Evolutionary conservation across 1,140 invertebrate genomes (phyloP).

Genomic region (Diachasmimorpha longicaudata): DNA sequence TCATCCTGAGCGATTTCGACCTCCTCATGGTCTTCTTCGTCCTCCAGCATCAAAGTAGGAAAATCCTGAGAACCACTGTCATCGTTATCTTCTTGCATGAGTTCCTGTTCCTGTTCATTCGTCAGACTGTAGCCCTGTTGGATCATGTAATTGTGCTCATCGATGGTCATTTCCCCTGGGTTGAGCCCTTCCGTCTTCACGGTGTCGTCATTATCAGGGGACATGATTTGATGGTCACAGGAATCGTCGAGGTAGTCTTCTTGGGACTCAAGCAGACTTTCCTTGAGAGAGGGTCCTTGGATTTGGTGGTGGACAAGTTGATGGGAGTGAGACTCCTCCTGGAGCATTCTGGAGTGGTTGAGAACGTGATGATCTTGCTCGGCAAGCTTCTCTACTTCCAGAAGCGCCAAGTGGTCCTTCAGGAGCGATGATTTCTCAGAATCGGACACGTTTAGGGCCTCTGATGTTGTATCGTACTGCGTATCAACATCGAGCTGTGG

Average conservation of each 20-base stretch:
- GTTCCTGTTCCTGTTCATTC: constrained; percentile 19
- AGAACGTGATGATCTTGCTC: not conserved
- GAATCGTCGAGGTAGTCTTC: constrained; percentile 15
- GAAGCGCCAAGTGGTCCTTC: constrained; percentile 52
- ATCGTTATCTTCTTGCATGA: constrained; percentile 15
- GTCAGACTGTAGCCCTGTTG: constrained; percentile 39
- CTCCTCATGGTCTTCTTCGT: constrained; percentile 1
- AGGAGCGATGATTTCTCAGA: constrained; percentile 37
- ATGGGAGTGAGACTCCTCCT: no score
- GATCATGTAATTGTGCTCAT: constrained; percentile 46
- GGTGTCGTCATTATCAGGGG: not conserved
- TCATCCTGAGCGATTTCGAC: not conserved
- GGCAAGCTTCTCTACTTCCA: constrained; percentile 34
- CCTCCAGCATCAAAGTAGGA: constrained; percentile 22
- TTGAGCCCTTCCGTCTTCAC: constrained; percentile 18
- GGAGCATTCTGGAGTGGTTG: not conserved
- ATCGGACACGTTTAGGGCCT: constrained; percentile 26
- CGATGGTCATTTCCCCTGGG: constrained; percentile 32
- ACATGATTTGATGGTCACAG: not conserved
- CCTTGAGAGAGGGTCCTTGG: not conserved
- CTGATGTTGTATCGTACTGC: constrained; percentile 38
- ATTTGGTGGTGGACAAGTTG: not conserved
- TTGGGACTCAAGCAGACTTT: not conserved
- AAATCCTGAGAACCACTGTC: constrained; percentile 12
- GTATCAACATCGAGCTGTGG: constrained; percentile 35